phyloP scores from a whole-genome alignment of 2,113 vertebrate genomes.

The Colistium nudipinnis region DNA sequence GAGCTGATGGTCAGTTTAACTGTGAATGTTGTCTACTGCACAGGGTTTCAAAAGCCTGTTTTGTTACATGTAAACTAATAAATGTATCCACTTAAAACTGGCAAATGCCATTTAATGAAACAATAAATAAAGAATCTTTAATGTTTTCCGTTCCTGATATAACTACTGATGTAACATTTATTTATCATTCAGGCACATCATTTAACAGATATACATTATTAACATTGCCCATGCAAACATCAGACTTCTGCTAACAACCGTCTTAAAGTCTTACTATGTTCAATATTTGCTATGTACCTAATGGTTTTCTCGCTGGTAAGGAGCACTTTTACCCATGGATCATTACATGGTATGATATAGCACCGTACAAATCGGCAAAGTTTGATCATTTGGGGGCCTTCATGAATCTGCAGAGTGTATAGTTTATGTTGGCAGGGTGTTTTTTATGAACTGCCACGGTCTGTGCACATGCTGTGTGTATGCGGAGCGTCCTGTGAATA shows the following conservation, averaged over 20 bases:
- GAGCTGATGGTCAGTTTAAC: constrained; percentile 16
- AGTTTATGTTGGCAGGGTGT: constrained; percentile 26
- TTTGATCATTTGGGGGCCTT: constrained; percentile 28
- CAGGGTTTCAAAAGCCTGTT: constrained; percentile 10
- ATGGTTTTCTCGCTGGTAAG: constrained; percentile 4
- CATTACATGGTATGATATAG: constrained; percentile 12
- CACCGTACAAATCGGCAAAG: constrained; percentile 26
- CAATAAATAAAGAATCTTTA: too few relatives aligned
- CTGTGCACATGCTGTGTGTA: constrained; percentile 14
- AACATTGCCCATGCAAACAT: background rate
- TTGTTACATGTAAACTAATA: too few relatives aligned
- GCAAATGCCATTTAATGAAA: too few relatives aligned
- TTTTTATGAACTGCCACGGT: constrained; percentile 30
- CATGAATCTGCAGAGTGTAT: constrained; percentile 1
- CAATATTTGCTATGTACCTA: background rate
- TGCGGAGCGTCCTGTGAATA: constrained; percentile 3
- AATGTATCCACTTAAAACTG: too few relatives aligned
- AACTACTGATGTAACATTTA: too few relatives aligned
- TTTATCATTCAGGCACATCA: background rate
- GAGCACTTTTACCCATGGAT: background rate
- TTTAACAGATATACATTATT: background rate
- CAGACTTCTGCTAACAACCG: background rate
- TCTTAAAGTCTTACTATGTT: background rate
- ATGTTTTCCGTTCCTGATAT: too few relatives aligned
- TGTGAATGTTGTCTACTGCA: constrained; percentile 23